Evolutionary conservation across 2,888 invertebrate species (phyloP), one percentile per base, ranked within the genome.

Genomic region (Hermaeophaga mercurialis): DNA sequence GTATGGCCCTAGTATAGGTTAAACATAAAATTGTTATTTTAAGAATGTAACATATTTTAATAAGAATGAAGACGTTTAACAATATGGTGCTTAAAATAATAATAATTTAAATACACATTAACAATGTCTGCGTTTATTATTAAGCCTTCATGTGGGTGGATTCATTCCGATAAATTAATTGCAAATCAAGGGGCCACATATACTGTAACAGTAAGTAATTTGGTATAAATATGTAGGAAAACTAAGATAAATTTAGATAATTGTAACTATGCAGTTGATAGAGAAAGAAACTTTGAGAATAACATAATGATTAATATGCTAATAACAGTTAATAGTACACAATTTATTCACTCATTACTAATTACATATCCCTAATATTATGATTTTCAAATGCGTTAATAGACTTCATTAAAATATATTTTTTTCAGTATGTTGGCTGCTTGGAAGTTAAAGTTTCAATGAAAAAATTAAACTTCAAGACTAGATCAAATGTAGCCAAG

Each of bases 401-500:
- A 46, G 6, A 34, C 11, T 34, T 11, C 11, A 12, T 34, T 34
- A 7, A 5, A 34, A 5, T 4, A n/a, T 4, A 3, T 18, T 5
- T 39, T 39, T 39, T 39, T 39, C 83, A 96, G 93, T 97, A 97
- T 75, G 93, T 97, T 76, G 97, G 97, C 45, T 96, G 94, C 73
- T 84, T 97, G 74, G 94, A 95, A 81, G 93, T 98, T 36, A 88
- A 92, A 71, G 94, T 94, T 56, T 96, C 96, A 6, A 97, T 97
- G 96, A 96, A 96, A 80, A 89, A 90, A 68, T 80, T 97, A 70
- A 95, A 96, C 80, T 97, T 96, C 81, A 94, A 94, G 72, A 95
- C 95, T 36, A 86, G 97, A 80, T 96, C 96, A 64, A 88, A 89
- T 77, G 90, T 97, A 66, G 96, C 96, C 65, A 96, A 95, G 96